Conservation (phyloP, 2,888 invertebrate species). For the Epiblema foenella region DNA sequence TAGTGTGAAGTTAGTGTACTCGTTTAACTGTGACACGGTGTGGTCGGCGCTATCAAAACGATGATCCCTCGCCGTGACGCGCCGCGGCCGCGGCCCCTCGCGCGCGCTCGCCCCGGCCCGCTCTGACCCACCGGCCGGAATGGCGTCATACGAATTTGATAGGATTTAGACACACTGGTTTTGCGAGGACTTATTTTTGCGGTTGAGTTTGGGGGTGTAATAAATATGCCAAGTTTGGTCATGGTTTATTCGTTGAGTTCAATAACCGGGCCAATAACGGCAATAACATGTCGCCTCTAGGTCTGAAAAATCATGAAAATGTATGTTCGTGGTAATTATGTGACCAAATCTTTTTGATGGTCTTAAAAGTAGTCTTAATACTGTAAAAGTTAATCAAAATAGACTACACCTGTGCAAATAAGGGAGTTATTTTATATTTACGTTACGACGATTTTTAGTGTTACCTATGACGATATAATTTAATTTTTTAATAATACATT, state of each 20-base stretch:
- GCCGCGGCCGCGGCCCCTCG: constrained; percentile 55
- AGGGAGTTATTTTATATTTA: too few species aligned
- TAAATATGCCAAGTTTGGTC: constrained; percentile 7
- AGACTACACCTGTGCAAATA: too few species aligned
- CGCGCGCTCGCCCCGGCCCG: not conserved
- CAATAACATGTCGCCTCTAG: too few species aligned
- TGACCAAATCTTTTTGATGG: too few species aligned
- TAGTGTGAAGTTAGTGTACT: not conserved
- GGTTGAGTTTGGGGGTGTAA: constrained; percentile 3
- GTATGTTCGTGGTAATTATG: too few species aligned
- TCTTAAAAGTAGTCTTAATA: too few species aligned
- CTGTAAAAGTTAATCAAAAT: too few species aligned
- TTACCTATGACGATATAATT: too few species aligned
- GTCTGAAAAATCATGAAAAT: too few species aligned
- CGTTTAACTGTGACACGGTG: not conserved
- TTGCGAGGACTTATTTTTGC: constrained; percentile 18
- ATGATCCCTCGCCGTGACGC: constrained; percentile 72
- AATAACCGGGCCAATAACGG: too few species aligned
- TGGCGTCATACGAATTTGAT: constrained; percentile 15
- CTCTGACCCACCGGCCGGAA: constrained; percentile 13
- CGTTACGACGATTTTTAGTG: too few species aligned
- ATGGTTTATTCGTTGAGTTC: not conserved
- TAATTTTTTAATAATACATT: too few species aligned
- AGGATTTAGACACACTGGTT: constrained; percentile 39
- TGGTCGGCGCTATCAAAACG: constrained; percentile 60